Conservation (phyloP, 2,113 vertebrate genomes). For the Copsychus sechellarum region DNA sequence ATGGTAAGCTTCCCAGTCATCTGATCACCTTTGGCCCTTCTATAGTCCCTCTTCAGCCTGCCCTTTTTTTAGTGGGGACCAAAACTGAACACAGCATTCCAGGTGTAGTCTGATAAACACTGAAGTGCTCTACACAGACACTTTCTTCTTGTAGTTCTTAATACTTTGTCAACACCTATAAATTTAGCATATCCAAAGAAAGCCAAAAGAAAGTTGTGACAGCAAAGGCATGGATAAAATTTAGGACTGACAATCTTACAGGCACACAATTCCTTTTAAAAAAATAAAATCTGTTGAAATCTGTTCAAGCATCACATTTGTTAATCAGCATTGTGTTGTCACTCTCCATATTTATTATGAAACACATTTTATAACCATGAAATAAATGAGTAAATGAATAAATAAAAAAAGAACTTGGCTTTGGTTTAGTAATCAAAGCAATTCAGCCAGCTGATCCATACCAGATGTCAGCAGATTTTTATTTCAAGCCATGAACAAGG, state of each 20-base stretch:
- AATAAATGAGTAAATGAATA: constrained; percentile 51
- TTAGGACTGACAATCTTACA: not conserved
- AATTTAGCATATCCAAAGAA: constrained; percentile 38
- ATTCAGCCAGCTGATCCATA: constrained; percentile 20
- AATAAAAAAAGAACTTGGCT: constrained; percentile 13
- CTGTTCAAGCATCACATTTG: not conserved
- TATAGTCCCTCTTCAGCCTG: not conserved
- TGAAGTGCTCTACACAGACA: not conserved
- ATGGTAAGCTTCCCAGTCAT: not conserved
- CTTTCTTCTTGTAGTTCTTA: not conserved
- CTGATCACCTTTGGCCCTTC: not conserved
- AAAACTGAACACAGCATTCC: not conserved
- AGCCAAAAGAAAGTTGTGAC: constrained; percentile 22
- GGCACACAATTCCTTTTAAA: not conserved
- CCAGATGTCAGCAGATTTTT: constrained; percentile 33
- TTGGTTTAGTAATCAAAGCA: constrained; percentile 1
- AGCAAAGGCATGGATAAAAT: constrained; percentile 19
- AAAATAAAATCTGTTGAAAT: constrained; percentile 28
- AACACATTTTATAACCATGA: constrained; percentile 29
- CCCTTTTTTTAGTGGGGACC: not conserved
- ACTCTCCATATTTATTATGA: constrained; percentile 53
- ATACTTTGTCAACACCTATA: constrained; percentile 36
- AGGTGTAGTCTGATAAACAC: not conserved
- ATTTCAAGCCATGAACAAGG: not conserved
- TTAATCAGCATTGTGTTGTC: constrained; percentile 45